phyloP scores from a whole-genome alignment of 1,140 invertebrate species.

The Chrysomallon squamiferum region DNA sequence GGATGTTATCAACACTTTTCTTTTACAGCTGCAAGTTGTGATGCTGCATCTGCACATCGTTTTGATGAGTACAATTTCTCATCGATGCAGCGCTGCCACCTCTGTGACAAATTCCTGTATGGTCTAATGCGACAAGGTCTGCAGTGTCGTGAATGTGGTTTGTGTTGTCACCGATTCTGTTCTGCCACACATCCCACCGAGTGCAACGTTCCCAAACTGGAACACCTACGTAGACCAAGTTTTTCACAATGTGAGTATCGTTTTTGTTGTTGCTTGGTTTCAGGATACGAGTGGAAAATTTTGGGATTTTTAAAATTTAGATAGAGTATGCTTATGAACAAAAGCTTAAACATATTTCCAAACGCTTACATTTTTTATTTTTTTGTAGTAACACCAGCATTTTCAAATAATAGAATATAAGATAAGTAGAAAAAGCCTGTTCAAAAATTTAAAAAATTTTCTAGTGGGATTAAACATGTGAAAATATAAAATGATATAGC shows the following conservation, averaged over 20 bases:
- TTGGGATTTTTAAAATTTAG: background rate
- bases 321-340: background rate
- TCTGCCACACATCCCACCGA: conserved; percentile 71
- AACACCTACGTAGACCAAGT: conserved; percentile 49
- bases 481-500: too few relatives aligned
- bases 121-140: conserved; percentile 78
- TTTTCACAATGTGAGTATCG: conserved; percentile 51
- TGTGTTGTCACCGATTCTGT: conserved; percentile 77
- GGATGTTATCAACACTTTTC: too few relatives aligned
- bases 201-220: conserved; percentile 62
- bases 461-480: too few relatives aligned
- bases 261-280: background rate
- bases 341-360: background rate
- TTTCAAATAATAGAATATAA: too few relatives aligned
- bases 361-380: background rate
- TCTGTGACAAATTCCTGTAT: conserved; percentile 78
- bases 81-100: conserved; percentile 75
- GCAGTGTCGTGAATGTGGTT: conserved; percentile 78
- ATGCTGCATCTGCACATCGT: conserved; percentile 64
- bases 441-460: too few relatives aligned
- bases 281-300: background rate
- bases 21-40: conserved; percentile 36
- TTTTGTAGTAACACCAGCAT: background rate
- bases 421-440: too few relatives aligned
- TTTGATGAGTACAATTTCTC: conserved; percentile 75